Conservation (phyloP, 2,113 vertebrate species). For the Ophthalmolycus amberensis region DNA sequence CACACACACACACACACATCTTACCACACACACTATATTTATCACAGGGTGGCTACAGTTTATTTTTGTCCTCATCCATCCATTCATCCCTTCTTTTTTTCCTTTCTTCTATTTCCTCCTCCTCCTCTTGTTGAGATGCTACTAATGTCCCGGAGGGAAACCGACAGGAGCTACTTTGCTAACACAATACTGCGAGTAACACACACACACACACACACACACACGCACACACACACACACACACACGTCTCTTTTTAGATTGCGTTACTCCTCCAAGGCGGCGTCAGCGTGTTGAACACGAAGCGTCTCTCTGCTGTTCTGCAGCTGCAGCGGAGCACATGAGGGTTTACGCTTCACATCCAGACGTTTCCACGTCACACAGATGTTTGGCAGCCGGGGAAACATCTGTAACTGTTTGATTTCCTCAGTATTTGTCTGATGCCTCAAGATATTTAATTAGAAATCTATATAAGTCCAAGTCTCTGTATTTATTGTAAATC, state of each 20-base stretch:
- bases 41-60: conserved; percentile 13
- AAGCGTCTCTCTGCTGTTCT: not conserved
- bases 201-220: conserved; percentile 43
- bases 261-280: conserved; percentile 16
- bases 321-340: conserved; percentile 18
- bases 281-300: not conserved
- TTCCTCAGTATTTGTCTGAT: not conserved
- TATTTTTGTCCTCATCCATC: conserved; percentile 11
- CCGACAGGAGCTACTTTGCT: conserved; percentile 46
- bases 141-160: conserved; percentile 42
- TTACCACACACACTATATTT: not conserved
- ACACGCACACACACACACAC: conserved; percentile 32
- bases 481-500: not conserved
- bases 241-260: conserved; percentile 29
- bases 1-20: not conserved
- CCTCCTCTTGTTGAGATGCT: conserved; percentile 50
- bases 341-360: not conserved
- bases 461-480: too few species aligned
- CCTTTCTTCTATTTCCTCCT: not conserved
- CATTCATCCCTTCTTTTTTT: not conserved
- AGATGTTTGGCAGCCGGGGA: not conserved
- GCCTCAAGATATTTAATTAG: too few species aligned
- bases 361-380: not conserved
- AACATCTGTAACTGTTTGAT: not conserved
- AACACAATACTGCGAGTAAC: conserved; percentile 45